Base-by-base conservation (phyloP, 2,888 invertebrate genomes). In the Opisthograptis luteolata region DNA sequence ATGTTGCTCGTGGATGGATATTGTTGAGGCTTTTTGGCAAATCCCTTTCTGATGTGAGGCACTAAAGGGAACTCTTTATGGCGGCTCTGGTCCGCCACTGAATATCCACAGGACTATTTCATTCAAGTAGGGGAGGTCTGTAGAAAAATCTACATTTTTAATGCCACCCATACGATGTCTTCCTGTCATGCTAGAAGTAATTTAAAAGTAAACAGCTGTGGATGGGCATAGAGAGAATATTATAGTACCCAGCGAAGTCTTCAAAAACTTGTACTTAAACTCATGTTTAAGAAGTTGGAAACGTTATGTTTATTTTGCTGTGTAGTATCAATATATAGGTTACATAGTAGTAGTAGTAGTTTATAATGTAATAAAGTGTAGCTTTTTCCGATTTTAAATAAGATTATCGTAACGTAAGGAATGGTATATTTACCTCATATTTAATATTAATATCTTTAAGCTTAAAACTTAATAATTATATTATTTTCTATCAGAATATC, bases 61-160 rank as follows among this genome's bases (percentile, higher is more conserved):
- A 50, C 65, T 62, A 68, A 71, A 70, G 64, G 64, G 66, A 64
- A 54, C 55, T 46, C 55, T 66, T 66, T 66, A 70, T 66, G 57
- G 46, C 51, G 57, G 61, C 48, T 60, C 62, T 61, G 70, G 68
- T 64, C 61, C 39, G 45, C 66, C 62, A 8, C 59, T 58, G 57
- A 58, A 54, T 50, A 48, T 61, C 41, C 45, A 40, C 55, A 40
- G 36, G 52, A 41, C 64, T 71, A 58, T 70, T 74, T 70, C 63
- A 72, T 76, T 76, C 68, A 64, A 60, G 53, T 50, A 52, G 58
- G 47, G 57, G 55, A 46, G 57, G 60, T 65, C 65, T 58, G 58
- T 61, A 31, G 51, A 54, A 62, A 72, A 69, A 66, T 68, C 50
- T 73, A 62, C 64, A 73, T 70, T 68, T 75, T 76, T 67, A 72